Evolutionary conservation across 2,797 vertebrate species (phyloP).

Genomic region (Parambassis ranga): DNA sequence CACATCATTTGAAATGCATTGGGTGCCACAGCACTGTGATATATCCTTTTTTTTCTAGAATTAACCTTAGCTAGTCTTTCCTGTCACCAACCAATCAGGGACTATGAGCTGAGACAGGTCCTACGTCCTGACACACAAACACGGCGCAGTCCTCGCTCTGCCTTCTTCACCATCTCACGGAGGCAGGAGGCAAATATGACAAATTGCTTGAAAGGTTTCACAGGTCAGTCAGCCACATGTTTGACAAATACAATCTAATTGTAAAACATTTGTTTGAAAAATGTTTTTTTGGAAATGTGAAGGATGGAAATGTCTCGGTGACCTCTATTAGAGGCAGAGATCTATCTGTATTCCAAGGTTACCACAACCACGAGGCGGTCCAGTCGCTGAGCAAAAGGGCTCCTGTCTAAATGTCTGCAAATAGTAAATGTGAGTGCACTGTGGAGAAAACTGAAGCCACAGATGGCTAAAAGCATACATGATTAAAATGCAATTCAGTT

Average conservation of each 20-base stretch:
- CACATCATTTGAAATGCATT: constrained; percentile 81
- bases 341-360: constrained; percentile 61
- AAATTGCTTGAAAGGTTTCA: constrained; percentile 44
- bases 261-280: constrained; percentile 44
- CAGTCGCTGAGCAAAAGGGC: constrained; percentile 23
- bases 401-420: constrained; percentile 36
- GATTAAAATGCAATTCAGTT: constrained; percentile 77
- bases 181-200: constrained; percentile 42
- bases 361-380: constrained; percentile 30
- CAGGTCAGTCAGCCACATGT: constrained; percentile 32
- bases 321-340: constrained; percentile 56
- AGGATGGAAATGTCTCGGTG: constrained; percentile 50
- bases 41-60: constrained; percentile 68
- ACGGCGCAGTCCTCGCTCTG: constrained; percentile 2
- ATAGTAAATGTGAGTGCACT: constrained; percentile 50
- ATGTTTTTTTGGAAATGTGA: constrained; percentile 14
- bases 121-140: constrained; percentile 43
- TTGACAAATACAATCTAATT: constrained; percentile 63
- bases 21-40: constrained; percentile 67
- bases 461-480: constrained; percentile 73
- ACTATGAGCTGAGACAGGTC: constrained; percentile 60
- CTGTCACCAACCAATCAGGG: constrained; percentile 68
- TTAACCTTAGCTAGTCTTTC: constrained; percentile 73
- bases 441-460: constrained; percentile 55
- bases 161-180: constrained; percentile 31